Conservation (phyloP, 2,797 vertebrate genomes). For the Cryptoblepharus egeriae region DNA sequence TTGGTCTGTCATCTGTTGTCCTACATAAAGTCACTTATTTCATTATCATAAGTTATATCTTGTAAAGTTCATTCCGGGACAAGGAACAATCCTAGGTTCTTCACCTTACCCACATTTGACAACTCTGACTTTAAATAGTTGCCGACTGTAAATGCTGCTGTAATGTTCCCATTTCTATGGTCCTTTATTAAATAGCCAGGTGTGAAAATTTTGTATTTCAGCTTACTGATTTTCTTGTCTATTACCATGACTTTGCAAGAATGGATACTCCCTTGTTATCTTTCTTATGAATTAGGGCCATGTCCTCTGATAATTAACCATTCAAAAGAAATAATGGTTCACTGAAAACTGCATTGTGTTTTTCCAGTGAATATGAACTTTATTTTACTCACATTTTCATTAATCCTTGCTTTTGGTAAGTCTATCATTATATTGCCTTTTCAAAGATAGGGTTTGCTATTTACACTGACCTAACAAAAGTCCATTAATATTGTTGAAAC, state of each 20-base stretch:
- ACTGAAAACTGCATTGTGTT: not conserved
- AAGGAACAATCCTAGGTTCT: too few species aligned
- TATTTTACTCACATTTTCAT: constrained; percentile 29
- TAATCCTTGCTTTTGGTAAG: constrained; percentile 11
- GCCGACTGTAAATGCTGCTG: not conserved
- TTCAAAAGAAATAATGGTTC: not conserved
- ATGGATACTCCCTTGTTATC: not conserved
- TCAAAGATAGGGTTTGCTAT: constrained; percentile 6
- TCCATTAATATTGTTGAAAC: constrained; percentile 29
- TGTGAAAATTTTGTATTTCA: not conserved
- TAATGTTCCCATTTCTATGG: not conserved
- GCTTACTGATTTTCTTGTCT: not conserved
- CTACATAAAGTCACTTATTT: too few species aligned
- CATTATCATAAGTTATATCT: too few species aligned
- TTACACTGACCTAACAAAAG: constrained; percentile 25
- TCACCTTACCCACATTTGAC: too few species aligned
- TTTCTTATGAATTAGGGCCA: not conserved
- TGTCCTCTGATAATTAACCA: constrained; percentile 1
- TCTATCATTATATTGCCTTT: constrained; percentile 9
- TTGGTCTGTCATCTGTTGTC: too few species aligned
- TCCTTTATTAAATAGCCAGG: not conserved
- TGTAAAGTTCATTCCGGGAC: too few species aligned
- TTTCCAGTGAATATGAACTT: not conserved
- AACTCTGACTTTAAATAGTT: not conserved
- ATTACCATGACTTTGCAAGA: not conserved